Evolutionary conservation across 2,888 invertebrate genomes (phyloP).

Genomic region (Sussaba pulchella): DNA sequence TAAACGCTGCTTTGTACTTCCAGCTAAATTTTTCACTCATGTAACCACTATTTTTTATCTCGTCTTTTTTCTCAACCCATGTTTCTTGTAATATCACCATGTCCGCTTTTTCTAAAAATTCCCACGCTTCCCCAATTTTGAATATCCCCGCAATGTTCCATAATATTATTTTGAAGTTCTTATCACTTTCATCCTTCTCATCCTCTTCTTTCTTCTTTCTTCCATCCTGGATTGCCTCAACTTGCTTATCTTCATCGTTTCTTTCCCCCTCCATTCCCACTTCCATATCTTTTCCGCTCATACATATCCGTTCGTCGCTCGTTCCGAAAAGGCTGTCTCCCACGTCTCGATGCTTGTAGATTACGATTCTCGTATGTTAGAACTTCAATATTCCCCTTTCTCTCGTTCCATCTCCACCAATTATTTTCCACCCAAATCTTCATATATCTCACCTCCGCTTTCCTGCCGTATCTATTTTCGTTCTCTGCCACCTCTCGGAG

Average conservation of each 20-base stretch:
- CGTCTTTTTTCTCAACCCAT: neutral
- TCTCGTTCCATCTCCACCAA: conserved; percentile 33
- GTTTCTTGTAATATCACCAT: conserved; percentile 13
- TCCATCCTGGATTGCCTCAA: too few relatives aligned
- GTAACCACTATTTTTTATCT: neutral
- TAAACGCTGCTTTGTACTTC: neutral
- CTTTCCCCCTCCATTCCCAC: too few relatives aligned
- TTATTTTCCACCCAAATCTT: conserved; percentile 23
- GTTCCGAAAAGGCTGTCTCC: conserved; percentile 13
- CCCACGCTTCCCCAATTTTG: conserved; percentile 9
- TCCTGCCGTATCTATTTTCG: conserved; percentile 28
- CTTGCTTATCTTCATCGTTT: too few relatives aligned
- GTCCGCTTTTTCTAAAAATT: neutral
- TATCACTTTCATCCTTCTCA: neutral
- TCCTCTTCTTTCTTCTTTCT: conserved; percentile 17
- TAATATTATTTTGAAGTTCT: neutral
- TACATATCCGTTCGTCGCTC: too few relatives aligned
- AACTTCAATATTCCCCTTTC: conserved; percentile 26
- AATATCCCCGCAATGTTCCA: conserved; percentile 30
- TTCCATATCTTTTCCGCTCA: too few relatives aligned
- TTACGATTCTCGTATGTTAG: neutral
- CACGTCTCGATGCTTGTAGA: too few relatives aligned
- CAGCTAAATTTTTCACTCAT: neutral
- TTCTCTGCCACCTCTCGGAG: conserved; percentile 11
- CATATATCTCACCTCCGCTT: conserved; percentile 30